phyloP scores from a whole-genome alignment of 2,888 invertebrate genomes.

The Phorcus lineatus region DNA sequence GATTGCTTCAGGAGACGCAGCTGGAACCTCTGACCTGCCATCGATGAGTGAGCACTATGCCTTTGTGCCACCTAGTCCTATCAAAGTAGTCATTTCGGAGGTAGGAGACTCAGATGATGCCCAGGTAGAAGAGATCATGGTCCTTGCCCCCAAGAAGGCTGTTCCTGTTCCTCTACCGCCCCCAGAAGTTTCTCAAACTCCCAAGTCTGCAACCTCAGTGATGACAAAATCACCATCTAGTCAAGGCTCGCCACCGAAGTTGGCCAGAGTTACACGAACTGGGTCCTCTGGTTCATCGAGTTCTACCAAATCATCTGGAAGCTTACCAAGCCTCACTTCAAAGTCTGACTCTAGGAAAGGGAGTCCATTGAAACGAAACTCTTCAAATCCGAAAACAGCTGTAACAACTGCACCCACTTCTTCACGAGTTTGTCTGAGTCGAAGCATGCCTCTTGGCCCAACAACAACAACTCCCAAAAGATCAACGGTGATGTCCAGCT shows the following conservation, averaged over 20 bases:
- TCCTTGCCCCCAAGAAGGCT: background rate
- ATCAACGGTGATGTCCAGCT: background rate
- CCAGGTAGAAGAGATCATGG: slow-evolving; percentile 10
- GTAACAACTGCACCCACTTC: slow-evolving; percentile 5
- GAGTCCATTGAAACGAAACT: background rate
- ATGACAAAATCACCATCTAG: background rate
- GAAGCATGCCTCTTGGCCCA: background rate
- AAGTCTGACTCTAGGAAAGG: background rate
- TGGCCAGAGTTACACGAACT: background rate
- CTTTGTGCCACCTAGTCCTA: slow-evolving; percentile 11
- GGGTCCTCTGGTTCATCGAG: background rate
- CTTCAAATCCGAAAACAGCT: background rate
- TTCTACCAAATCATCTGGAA: slow-evolving; percentile 4
- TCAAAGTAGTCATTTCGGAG: slow-evolving; percentile 19
- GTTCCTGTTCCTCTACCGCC: background rate
- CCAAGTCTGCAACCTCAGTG: slow-evolving; percentile 10
- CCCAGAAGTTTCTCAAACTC: background rate
- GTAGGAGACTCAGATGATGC: slow-evolving; percentile 21
- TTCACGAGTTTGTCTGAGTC: background rate
- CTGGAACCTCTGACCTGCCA: background rate
- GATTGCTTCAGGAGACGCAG: background rate
- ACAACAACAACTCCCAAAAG: background rate
- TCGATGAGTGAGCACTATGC: background rate
- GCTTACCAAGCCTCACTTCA: background rate
- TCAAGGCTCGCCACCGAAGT: background rate